These are phyloP conservation scores for Thinocorus orbignyianus DNA, from an alignment of 2,113 vertebrate species.

Conservation along the genomic window DNA sequence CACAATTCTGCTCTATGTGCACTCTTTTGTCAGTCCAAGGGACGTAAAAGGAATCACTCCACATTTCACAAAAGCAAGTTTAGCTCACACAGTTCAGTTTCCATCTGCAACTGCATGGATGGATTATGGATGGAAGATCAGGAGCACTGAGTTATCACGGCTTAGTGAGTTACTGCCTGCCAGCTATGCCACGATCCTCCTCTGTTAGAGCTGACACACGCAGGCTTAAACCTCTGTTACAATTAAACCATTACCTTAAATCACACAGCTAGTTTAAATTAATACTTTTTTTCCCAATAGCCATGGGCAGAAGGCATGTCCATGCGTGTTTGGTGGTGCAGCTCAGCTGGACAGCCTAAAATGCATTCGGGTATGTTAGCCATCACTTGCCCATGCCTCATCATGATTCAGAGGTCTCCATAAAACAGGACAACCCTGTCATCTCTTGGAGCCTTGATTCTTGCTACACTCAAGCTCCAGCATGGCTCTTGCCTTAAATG, in stretches of 20 bases:
- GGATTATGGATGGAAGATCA: neutral
- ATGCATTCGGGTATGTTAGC: rapidly evolving
- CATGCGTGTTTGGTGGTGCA: rapidly evolving
- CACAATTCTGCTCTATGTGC: rapidly evolving
- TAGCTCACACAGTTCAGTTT: neutral
- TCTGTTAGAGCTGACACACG: neutral
- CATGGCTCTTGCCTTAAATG: neutral
- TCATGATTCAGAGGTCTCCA: neutral
- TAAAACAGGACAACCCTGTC: neutral
- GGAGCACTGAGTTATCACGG: neutral
- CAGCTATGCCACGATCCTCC: neutral
- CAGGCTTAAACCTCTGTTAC: neutral
- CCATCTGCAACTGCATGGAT: neutral
- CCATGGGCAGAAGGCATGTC: neutral
- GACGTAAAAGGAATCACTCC: neutral
- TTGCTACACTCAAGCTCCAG: neutral
- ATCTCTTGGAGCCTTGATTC: neutral
- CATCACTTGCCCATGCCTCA: neutral
- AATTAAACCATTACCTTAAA: neutral
- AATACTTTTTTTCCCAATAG: neutral
- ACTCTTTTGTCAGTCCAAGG: neutral
- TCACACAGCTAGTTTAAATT: neutral
- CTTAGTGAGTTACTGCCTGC: neutral
- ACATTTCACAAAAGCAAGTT: neutral
- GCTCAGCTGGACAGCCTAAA: neutral